phyloP scores from a whole-genome alignment of 2,113 vertebrate species.

The Chascanopsetta lugubris region DNA sequence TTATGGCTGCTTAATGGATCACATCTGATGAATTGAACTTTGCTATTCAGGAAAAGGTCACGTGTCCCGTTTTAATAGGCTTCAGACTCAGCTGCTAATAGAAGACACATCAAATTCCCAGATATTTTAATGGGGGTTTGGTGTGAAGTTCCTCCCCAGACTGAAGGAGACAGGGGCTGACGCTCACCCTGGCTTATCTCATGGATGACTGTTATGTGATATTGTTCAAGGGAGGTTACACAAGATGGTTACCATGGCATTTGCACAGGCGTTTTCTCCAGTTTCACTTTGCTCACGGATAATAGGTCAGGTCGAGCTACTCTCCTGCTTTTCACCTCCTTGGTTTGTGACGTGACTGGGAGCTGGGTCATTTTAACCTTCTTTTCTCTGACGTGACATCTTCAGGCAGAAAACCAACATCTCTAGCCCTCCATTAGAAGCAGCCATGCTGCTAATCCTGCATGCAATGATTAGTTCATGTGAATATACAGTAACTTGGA shows the following conservation, averaged over 20 bases:
- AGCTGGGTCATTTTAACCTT: conserved; percentile 67
- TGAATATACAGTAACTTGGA: conserved; percentile 10
- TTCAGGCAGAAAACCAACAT: conserved; percentile 43
- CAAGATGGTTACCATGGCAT: conserved; percentile 68
- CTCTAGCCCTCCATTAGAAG: conserved; percentile 11
- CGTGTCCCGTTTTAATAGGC: conserved; percentile 40
- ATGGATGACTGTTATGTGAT: conserved; percentile 53
- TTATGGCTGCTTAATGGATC: conserved; percentile 55
- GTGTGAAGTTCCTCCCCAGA: conserved; percentile 35
- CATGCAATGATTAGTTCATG: conserved; percentile 5
- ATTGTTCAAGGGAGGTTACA: conserved; percentile 58
- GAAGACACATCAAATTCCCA: conserved; percentile 45
- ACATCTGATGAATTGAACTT: conserved; percentile 48
- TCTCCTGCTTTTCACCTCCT: conserved; percentile 52
- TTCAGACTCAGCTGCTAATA: conserved; percentile 31
- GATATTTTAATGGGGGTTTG: conserved; percentile 47
- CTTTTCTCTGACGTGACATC: conserved; percentile 44
- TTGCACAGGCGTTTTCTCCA: conserved; percentile 52
- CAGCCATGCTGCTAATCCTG: not conserved
- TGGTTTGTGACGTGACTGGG: conserved; percentile 48
- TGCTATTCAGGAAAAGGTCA: conserved; percentile 42
- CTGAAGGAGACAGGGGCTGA: conserved; percentile 26
- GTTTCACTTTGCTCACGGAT: conserved; percentile 57
- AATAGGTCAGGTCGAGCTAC: conserved; percentile 70
- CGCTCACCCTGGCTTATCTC: conserved; percentile 50